Percentiles rank a stretch among this genome's conserved stretches.
These are phyloP conservation scores for Drosophila bifasciata DNA, from an alignment of 1,140 invertebrate species.

Conservation along the genomic window DNA sequence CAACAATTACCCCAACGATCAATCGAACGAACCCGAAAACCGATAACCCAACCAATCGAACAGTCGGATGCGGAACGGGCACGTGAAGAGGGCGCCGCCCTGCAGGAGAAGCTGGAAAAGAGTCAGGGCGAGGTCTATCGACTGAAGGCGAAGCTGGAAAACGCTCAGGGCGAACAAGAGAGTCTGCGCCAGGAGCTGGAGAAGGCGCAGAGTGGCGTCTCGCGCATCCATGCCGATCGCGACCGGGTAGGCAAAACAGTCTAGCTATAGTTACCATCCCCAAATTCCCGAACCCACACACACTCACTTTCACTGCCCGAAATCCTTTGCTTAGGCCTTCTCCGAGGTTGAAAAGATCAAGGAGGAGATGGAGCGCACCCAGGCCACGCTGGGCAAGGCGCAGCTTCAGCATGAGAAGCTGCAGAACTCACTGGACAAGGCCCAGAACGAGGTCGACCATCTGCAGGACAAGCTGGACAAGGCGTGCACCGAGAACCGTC, in stretches of 20 bases:
- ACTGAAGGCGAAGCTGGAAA: slow-evolving; percentile 96
- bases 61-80: slow-evolving; percentile 94
- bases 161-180: slow-evolving; percentile 96
- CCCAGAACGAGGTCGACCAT: slow-evolving; percentile 95
- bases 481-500: slow-evolving; percentile 90
- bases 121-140: slow-evolving; percentile 97
- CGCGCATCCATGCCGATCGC: slow-evolving; percentile 93
- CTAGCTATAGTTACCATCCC: slow-evolving; percentile 18
- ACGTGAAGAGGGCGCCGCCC: slow-evolving; percentile 90
- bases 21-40: slow-evolving; percentile 27
- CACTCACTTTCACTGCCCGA: slow-evolving; percentile 19
- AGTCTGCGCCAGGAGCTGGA: slow-evolving; percentile 96
- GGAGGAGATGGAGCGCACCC: slow-evolving; percentile 94
- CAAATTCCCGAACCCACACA: slow-evolving; percentile 6
- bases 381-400: slow-evolving; percentile 94
- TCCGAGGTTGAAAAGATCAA: slow-evolving; percentile 94
- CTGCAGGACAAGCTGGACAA: slow-evolving; percentile 94
- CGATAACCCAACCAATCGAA: slow-evolving; percentile 18
- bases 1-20: slow-evolving; percentile 24
- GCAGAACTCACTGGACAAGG: slow-evolving; percentile 93
- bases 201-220: slow-evolving; percentile 87
- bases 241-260: slow-evolving; percentile 87
- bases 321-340: slow-evolving; percentile 85
- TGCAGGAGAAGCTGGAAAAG: slow-evolving; percentile 96
- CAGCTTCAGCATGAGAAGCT: slow-evolving; percentile 95